These are phyloP conservation scores for Leucoma salicis DNA, from an alignment of 2,888 invertebrate genomes.

Conservation along the genomic window DNA sequence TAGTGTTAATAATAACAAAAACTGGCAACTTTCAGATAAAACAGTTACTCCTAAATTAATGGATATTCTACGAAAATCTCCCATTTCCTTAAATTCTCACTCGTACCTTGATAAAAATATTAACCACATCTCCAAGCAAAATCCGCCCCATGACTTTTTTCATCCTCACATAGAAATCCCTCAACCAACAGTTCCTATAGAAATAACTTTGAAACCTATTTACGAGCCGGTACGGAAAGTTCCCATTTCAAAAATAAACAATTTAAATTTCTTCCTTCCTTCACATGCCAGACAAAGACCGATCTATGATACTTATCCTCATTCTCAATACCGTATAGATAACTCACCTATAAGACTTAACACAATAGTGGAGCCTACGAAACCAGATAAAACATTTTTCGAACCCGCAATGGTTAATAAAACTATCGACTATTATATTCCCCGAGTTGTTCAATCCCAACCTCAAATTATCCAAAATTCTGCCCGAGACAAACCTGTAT, in stretches of 20 bases:
- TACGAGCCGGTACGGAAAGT: conserved; percentile 42
- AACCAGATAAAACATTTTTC: conserved; percentile 32
- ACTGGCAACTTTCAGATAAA: conserved; percentile 25
- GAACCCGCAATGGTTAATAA: conserved; percentile 34
- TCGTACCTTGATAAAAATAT: conserved; percentile 29
- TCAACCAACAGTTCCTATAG: conserved; percentile 24
- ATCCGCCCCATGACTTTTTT: conserved; percentile 31
- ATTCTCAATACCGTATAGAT: conserved; percentile 4
- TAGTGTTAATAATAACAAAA: conserved; percentile 18
- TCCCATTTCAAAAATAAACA: conserved; percentile 42
- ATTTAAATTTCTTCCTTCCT: conserved; percentile 52
- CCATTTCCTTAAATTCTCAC: conserved; percentile 19
- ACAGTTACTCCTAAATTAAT: conserved; percentile 12
- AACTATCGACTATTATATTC: conserved; percentile 21
- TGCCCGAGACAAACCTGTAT: conserved; percentile 10
- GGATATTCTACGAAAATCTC: conserved; percentile 21
- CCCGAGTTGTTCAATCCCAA: conserved; percentile 19
- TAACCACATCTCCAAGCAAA: conserved; percentile 36
- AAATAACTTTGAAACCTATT: conserved; percentile 28
- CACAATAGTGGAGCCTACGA: conserved; percentile 8
- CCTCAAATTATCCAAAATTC: conserved; percentile 7
- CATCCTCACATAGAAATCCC: conserved; percentile 18
- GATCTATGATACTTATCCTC: conserved; percentile 8
- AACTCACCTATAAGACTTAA: conserved; percentile 5
- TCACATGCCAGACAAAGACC: conserved; percentile 34